Base-by-base conservation (phyloP, 2,888 invertebrate genomes). In the Blomia tropicalis region DNA sequence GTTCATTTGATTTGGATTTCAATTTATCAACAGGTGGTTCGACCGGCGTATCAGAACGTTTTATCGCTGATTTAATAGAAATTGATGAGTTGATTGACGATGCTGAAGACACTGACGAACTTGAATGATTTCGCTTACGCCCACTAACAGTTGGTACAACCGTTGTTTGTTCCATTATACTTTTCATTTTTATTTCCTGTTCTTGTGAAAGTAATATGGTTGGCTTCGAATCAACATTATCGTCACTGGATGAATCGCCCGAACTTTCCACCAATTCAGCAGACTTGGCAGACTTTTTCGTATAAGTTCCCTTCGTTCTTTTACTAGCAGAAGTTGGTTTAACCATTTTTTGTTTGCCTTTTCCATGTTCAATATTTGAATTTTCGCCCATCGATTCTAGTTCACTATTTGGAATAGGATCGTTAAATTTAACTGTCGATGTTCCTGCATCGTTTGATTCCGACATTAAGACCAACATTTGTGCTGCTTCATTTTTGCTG, bases 221-320 rank as follows among this genome's bases (percentile, higher is more conserved):
- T 19, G 56, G 29, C 25, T 3, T 56, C 11, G 25, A 27, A 25
- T 56, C 29, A 56, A 56, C 36, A 29, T 56, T 25, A 36, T 56
- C 31, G 29, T 56, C 56, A 56, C 32, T 56, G 25, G 56, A 47
- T 2, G 56, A 56, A 36, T 56, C 56, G 29, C 11, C 56, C 17
- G 56, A 56, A 25, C 31, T 63, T 60, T 47, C 56, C 19, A 43
- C 58, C 43, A 32, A 64, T 67, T 61, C 53, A 27, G 53, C 29
- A 2, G 61, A 53, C 43, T 61, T 61, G 53, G 32, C 4, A 17
- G 11, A 19, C 41, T 64, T 65, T n/a, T 59, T 47, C 43, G n/a
- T 59, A 30, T 36, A 36, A 36, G 36, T 17, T 17, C 47, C 19
- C 5, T 47, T 47, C 11, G 3, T 14, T 4, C 19, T 14, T 11